Percentiles rank a stretch among this genome's conserved stretches.
phyloP scores from a whole-genome alignment of 1,140 invertebrate species.

The Saccostrea echinata region DNA sequence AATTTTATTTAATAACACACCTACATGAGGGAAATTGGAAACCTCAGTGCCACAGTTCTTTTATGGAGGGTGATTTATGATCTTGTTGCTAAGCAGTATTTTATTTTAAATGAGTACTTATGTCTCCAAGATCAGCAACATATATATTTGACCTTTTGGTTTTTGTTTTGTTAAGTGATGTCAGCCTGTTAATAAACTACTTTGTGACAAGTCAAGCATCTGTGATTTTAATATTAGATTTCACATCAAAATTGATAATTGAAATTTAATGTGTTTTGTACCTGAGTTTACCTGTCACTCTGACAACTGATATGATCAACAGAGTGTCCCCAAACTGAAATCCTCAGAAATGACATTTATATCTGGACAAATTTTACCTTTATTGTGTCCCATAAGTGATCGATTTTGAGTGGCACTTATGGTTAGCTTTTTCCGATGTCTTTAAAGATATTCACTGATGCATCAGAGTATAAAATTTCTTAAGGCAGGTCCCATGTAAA shows the following conservation, averaged over 20 bases:
- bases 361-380: background rate
- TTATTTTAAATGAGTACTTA: no score
- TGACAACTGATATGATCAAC: conserved; percentile 6
- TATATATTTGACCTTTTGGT: no score
- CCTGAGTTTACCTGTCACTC: background rate
- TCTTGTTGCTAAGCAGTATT: no score
- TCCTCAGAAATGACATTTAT: background rate
- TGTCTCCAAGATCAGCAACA: no score
- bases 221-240: background rate
- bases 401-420: background rate
- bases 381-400: background rate
- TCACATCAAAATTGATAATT: background rate
- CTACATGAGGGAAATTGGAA: no score
- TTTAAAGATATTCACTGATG: background rate
- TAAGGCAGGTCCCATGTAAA: no score
- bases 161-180: no score
- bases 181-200: background rate
- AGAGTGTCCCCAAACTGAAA: background rate
- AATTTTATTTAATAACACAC: no score
- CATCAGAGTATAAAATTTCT: background rate
- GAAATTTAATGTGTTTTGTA: conserved; percentile 3
- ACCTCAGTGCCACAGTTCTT: no score
- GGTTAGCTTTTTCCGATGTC: background rate
- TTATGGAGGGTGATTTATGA: no score
- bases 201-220: background rate